These are phyloP conservation scores for Pygoscelis adeliae DNA, from an alignment of 2,113 vertebrate genomes.

Conservation along the genomic window DNA sequence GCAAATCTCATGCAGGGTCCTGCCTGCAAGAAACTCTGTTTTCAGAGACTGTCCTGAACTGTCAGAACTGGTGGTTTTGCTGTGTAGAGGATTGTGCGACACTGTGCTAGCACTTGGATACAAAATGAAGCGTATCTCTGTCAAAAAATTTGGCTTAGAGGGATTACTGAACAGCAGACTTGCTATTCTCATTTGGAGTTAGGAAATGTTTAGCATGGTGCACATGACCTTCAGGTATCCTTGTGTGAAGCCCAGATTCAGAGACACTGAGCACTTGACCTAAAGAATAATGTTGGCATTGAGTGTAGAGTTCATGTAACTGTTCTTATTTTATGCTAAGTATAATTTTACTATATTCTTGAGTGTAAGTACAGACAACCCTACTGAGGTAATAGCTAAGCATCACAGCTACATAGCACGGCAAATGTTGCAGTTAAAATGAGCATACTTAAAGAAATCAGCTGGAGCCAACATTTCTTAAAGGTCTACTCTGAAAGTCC, in stretches of 20 bases:
- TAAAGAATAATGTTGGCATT: not conserved
- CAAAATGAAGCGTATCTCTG: not conserved
- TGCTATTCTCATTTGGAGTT: rapidly evolving
- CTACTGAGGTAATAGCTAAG: not conserved
- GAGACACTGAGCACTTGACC: not conserved
- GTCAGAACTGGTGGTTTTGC: not conserved
- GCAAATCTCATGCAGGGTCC: not conserved
- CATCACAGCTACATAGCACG: not conserved
- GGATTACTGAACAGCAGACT: not conserved
- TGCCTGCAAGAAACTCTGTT: not conserved
- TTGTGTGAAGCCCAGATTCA: not conserved
- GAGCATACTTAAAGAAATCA: not conserved
- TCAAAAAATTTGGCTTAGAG: not conserved
- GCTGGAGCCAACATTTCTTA: not conserved
- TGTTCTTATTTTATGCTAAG: not conserved
- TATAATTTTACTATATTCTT: not conserved
- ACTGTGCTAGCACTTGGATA: not conserved
- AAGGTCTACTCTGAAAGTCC: not conserved
- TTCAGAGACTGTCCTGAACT: not conserved
- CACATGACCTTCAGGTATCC: not conserved
- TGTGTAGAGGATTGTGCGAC: not conserved
- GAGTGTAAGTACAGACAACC: not conserved
- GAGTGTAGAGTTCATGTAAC: not conserved
- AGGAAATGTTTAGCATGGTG: not conserved
- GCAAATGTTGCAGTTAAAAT: not conserved